Conservation (phyloP, 1,140 invertebrate genomes). For the Eriosoma lanigerum region DNA sequence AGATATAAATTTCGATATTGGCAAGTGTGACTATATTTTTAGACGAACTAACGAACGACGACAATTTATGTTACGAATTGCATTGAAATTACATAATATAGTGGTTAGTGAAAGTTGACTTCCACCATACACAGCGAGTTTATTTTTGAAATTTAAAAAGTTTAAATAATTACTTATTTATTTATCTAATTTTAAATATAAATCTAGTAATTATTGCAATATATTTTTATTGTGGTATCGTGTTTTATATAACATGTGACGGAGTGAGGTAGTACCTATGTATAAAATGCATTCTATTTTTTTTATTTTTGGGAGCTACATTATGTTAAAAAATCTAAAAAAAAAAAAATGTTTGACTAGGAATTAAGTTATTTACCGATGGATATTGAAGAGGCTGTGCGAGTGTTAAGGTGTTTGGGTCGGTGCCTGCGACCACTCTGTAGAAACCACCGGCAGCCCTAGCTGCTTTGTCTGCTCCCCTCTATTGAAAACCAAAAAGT, state of each 20-base stretch:
- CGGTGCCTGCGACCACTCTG: constrained; percentile 74
- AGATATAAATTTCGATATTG: constrained; percentile 5
- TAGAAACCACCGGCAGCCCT: constrained; percentile 74
- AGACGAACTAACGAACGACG: constrained; percentile 1
- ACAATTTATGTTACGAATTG: constrained; percentile 32
- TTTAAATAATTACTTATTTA: background rate
- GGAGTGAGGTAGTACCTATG: background rate
- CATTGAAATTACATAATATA: constrained; percentile 9
- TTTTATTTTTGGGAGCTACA: constrained; percentile 1
- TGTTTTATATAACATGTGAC: background rate
- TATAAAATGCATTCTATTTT: background rate
- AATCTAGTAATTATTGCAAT: background rate
- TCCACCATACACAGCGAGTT: constrained; percentile 8
- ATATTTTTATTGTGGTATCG: background rate
- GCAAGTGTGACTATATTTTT: constrained; percentile 12
- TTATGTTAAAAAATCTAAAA: constrained; percentile 18
- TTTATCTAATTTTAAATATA: background rate
- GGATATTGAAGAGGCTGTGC: constrained; percentile 59
- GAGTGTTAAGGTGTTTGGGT: constrained; percentile 69
- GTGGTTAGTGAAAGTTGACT: constrained; percentile 48
- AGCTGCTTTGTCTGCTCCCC: constrained; percentile 69
- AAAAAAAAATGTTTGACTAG: constrained; percentile 45
- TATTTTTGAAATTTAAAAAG: constrained; percentile 9
- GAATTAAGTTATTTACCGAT: constrained; percentile 47
- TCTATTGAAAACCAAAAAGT: constrained; percentile 54